Conservation (phyloP, 1,140 invertebrate species). For the Samia ricini region DNA sequence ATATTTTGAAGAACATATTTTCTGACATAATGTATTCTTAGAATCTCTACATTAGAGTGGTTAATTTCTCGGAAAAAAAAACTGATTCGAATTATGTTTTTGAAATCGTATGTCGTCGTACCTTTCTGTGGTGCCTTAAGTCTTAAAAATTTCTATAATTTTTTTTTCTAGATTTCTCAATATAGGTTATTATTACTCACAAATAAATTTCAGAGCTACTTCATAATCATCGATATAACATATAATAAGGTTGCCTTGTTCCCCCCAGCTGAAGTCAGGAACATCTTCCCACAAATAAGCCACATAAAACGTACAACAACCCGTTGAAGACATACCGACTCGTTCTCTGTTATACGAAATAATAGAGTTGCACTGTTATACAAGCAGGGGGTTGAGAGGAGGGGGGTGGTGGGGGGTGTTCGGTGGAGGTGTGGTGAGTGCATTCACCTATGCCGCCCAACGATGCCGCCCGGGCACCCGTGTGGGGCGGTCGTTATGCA, state of each 20-base stretch:
- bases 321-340: neutral
- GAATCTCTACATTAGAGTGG: no score
- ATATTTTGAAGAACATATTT: no score
- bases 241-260: neutral
- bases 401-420: no score
- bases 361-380: slow-evolving; percentile 30
- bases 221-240: neutral
- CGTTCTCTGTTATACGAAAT: slow-evolving; percentile 29
- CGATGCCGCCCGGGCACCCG: slow-evolving; percentile 17
- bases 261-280: neutral
- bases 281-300: slow-evolving; percentile 8
- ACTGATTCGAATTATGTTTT: no score
- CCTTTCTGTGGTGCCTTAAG: no score
- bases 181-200: no score
- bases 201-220: neutral
- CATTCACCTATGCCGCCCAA: slow-evolving; percentile 46
- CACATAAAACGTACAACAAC: neutral
- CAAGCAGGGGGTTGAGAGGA: no score
- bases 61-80: no score
- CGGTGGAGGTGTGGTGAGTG: slow-evolving; percentile 24
- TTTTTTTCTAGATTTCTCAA: no score
- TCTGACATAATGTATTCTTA: no score
- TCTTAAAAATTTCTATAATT: no score
- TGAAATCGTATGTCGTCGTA: no score
- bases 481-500: slow-evolving; percentile 51